Evolutionary conservation across 30 jellyfish, hydroid and myxozoan species (phyloP), one percentile per base, ranked within the genome.

Genomic region (Aurelia sp.): DNA sequence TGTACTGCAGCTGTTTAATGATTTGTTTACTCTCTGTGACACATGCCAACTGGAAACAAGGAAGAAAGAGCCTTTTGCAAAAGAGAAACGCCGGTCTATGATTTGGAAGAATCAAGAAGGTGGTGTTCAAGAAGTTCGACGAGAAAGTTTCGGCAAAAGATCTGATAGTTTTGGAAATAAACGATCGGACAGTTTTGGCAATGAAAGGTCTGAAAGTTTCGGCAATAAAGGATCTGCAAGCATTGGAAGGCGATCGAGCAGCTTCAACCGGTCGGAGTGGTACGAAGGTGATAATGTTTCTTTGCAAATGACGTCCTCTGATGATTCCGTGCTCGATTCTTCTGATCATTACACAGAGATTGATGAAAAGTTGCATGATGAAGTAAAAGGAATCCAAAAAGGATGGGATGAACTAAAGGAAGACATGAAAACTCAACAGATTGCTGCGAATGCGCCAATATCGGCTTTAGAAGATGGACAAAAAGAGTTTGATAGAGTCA

Each of bases 1-100:
- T 66, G 41, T 77, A 44, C 68, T 77, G 33, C 88, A 77, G 68
- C 13, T 33, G 15, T 77, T 59, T 65, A 77, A 77, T 62, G 88
- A 77, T 77, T 55, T 77, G 70, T 77, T 59, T 35, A 77, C 44
- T 15, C 88, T 77, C 10, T 77, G 88, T 58, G 72, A 52, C 16
- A 62, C 13, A 31, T 77, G 88, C 78, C 73, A 77, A 47, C 20
- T 20, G 11, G 88, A 77, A 66, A 60, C 62, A 31, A 30, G 51
- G 16, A 69, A 35, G 27, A 62, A 62, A 35, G 22, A 66, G 66
- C 17, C 47, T 17, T 53, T 17, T 21, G 12, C 44, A 75, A 23
- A 19, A 21, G 41, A 67, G 78, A 21, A 33, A 35, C 41, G 72
- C 12, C 12, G 58, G 60, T 53, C 41, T 30, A 62, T 27, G 78